phyloP scores from a whole-genome alignment of 2,113 vertebrate genomes.

The Sitta europaea region DNA sequence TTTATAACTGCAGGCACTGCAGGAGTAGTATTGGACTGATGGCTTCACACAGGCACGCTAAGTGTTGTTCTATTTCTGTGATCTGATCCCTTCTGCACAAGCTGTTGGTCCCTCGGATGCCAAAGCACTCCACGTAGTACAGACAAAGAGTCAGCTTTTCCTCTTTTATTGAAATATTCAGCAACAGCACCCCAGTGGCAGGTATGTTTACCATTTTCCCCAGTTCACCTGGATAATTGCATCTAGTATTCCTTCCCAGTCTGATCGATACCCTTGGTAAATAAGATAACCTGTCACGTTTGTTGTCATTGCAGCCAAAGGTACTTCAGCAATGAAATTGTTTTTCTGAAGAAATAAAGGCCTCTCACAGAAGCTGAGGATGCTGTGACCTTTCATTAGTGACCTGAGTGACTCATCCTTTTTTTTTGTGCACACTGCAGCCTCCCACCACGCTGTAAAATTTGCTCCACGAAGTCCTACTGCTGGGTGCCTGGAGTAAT shows the following conservation, averaged over 20 bases:
- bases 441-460: rapidly evolving
- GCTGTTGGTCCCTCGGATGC: neutral
- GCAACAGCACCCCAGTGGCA: neutral
- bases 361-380: neutral
- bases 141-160: neutral
- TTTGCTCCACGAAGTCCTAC: neutral
- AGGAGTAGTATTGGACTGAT: neutral
- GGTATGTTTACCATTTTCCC: neutral
- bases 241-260: neutral
- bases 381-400: constrained; percentile 21
- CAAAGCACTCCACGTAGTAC: neutral
- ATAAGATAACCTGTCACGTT: neutral
- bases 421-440: neutral
- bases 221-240: neutral
- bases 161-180: neutral
- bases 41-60: neutral
- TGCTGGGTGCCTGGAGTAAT: rapidly evolving
- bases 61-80: constrained; percentile 11
- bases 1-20: constrained; percentile 25
- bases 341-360: neutral
- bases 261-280: neutral
- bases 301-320: neutral
- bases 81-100: neutral
- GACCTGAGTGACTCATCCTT: constrained; percentile 39
- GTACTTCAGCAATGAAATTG: neutral